Evolutionary conservation across 2,888 invertebrate species (phyloP).

Genomic region (Plebejus argus): DNA sequence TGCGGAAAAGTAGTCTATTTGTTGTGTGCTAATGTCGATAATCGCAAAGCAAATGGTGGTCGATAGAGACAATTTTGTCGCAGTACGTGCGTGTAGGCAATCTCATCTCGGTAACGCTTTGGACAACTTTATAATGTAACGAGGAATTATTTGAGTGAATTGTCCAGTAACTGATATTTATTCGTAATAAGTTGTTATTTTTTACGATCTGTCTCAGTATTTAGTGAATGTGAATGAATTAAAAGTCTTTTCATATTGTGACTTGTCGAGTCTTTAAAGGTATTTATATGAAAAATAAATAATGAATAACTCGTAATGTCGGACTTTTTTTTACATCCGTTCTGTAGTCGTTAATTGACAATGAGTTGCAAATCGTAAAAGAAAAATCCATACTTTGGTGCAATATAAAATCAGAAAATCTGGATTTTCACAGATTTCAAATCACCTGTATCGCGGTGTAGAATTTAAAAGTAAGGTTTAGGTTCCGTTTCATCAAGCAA

Average conservation of each 20-base stretch:
- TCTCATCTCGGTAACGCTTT: slow-evolving; percentile 47
- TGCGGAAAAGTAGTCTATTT: background rate
- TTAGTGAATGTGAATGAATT: slow-evolving; percentile 70
- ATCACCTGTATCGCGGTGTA: too few relatives aligned
- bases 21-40: background rate
- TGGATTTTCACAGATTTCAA: too few relatives aligned
- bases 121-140: slow-evolving; percentile 54
- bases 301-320: slow-evolving; percentile 69
- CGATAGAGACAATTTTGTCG: background rate
- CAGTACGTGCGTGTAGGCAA: background rate
- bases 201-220: slow-evolving; percentile 70
- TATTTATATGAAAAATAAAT: slow-evolving; percentile 76
- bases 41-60: background rate
- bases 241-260: slow-evolving; percentile 75
- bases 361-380: too few relatives aligned
- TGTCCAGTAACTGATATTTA: slow-evolving; percentile 75
- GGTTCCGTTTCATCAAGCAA: too few relatives aligned
- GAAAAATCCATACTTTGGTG: too few relatives aligned
- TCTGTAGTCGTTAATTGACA: background rate
- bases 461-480: too few relatives aligned
- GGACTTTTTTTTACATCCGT: slow-evolving; percentile 55
- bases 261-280: slow-evolving; percentile 78
- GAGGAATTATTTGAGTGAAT: slow-evolving; percentile 72
- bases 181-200: slow-evolving; percentile 76
- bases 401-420: too few relatives aligned